Conservation (phyloP, 2,113 vertebrate species). For the Ameiurus melas region DNA sequence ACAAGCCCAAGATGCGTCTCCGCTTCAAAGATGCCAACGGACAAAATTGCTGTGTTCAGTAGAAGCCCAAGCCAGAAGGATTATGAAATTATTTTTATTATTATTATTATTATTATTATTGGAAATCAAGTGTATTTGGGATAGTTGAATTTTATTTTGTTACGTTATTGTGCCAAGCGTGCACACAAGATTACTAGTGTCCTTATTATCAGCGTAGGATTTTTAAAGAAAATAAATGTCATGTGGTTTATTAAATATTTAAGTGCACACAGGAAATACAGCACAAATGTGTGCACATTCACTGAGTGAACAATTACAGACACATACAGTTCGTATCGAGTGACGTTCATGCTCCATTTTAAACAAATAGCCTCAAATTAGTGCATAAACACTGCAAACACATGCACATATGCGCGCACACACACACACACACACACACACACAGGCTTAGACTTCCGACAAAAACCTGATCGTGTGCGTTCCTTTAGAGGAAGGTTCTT, state of each 20-base stretch:
- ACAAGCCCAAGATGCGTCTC: conserved; percentile 93
- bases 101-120: neutral
- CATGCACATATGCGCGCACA: neutral
- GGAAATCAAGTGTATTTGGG: conserved; percentile 3
- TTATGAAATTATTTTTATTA: neutral
- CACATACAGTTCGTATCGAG: neutral
- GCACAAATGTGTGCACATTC: conserved; percentile 13
- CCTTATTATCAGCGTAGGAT: conserved; percentile 7
- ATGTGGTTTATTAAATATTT: neutral
- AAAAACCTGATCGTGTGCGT: neutral
- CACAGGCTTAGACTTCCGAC: neutral
- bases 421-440: neutral
- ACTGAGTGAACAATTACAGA: neutral
- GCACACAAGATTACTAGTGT: conserved; percentile 39
- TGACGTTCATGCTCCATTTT: neutral
- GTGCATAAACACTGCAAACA: neutral
- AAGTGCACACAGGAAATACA: conserved; percentile 6
- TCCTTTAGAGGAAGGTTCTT: neutral
- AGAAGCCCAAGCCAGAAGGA: conserved; percentile 10
- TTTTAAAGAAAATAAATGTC: neutral
- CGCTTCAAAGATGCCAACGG: conserved; percentile 92
- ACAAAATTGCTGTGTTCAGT: conserved; percentile 80
- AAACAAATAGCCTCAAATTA: neutral
- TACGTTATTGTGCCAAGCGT: conserved; percentile 50
- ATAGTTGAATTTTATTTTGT: conserved; percentile 10